Conservation (phyloP, 1,140 invertebrate genomes). For the Camponotus floridanus region DNA sequence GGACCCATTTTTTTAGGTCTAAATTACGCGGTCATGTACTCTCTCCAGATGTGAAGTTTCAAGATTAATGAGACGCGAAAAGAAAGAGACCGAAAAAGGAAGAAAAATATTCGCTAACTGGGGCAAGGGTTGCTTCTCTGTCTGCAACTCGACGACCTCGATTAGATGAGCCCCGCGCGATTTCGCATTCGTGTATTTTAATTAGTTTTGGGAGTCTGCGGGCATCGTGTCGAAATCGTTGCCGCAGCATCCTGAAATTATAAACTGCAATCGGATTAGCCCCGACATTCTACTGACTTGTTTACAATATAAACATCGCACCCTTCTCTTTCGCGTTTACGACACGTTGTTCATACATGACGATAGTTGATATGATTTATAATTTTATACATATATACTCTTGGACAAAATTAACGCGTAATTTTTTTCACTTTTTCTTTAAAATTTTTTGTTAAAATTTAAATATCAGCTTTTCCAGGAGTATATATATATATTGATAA, state of each 20-base stretch:
- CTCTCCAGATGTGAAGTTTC: neutral
- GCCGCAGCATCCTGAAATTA: constrained; percentile 45
- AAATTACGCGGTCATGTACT: neutral
- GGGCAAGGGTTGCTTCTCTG: neutral
- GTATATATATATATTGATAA: too few species aligned
- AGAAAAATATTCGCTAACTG: neutral
- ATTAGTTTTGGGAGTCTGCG: constrained; percentile 43
- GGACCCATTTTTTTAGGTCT: too few species aligned
- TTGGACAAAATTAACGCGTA: too few species aligned
- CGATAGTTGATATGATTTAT: too few species aligned
- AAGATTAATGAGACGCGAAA: constrained; percentile 16
- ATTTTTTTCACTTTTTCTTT: too few species aligned
- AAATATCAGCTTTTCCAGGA: too few species aligned
- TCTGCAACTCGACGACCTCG: neutral
- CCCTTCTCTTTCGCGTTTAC: neutral
- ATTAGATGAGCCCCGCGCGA: constrained; percentile 6
- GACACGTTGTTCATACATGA: too few species aligned
- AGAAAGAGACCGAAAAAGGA: neutral
- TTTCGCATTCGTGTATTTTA: constrained; percentile 48
- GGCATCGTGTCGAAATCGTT: constrained; percentile 20
- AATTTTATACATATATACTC: too few species aligned
- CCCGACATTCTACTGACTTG: neutral
- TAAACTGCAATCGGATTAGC: constrained; percentile 59
- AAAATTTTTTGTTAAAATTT: too few species aligned
- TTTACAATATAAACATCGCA: constrained; percentile 31